These are phyloP conservation scores for Semnornis frantzii DNA, from an alignment of 2,113 vertebrate species.

Conservation along the genomic window DNA sequence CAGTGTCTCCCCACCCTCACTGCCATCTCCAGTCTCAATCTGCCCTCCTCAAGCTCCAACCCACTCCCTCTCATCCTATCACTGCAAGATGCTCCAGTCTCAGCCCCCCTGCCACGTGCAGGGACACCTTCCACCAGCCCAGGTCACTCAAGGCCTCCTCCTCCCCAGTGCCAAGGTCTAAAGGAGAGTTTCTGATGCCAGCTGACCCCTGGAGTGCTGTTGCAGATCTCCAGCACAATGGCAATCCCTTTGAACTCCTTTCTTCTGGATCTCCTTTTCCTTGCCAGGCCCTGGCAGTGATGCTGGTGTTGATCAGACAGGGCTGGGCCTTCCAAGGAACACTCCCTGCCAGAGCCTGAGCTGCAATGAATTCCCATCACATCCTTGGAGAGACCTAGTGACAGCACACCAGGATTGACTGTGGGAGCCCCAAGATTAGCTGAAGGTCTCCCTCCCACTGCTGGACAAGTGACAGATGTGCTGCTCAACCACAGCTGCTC, in stretches of 20 bases:
- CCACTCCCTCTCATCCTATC: too few relatives aligned
- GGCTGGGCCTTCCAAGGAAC: neutral
- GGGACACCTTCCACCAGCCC: too few relatives aligned
- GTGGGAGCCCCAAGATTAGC: neutral
- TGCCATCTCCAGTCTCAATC: too few relatives aligned
- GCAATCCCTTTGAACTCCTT: neutral
- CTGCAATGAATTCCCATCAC: neutral
- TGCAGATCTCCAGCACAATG: neutral
- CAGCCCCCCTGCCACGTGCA: too few relatives aligned
- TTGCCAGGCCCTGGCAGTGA: neutral
- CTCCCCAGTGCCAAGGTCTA: neutral
- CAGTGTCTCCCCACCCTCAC: too few relatives aligned
- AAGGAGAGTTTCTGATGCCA: neutral
- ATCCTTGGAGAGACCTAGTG: neutral
- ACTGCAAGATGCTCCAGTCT: too few relatives aligned
- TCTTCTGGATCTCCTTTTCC: neutral
- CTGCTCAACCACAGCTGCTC: neutral
- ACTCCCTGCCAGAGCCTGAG: neutral
- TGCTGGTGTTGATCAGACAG: rapidly evolving
- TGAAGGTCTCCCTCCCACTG: neutral
- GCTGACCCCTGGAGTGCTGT: neutral
- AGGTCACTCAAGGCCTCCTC: too few relatives aligned
- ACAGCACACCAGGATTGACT: neutral
- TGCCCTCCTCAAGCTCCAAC: too few relatives aligned
- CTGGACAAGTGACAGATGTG: neutral